A percentile compares a stretch with the other conserved stretches of the same genome.
These are phyloP conservation scores for Geopemphigus sp. DNA, from an alignment of 1,140 invertebrate species.

Conservation along the genomic window DNA sequence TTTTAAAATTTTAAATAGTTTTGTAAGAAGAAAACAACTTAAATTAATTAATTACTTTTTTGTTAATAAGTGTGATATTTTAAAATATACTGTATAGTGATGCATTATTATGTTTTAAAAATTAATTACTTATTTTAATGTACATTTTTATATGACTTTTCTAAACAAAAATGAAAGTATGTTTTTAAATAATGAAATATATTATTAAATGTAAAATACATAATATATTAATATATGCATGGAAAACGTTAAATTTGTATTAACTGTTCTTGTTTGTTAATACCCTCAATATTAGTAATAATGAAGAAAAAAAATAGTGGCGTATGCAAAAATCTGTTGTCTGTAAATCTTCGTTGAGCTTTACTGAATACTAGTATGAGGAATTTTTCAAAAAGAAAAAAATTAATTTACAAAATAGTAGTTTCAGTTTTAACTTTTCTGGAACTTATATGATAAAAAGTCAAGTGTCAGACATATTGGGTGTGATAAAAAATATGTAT, in stretches of 20 bases:
- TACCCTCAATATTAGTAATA: not conserved
- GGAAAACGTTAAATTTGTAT: not conserved
- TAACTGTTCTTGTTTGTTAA: not conserved
- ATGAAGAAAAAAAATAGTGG: not conserved
- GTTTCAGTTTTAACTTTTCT: too few relatives aligned
- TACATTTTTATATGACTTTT: slow-evolving; percentile 3
- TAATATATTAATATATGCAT: not conserved
- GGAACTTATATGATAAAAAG: not conserved
- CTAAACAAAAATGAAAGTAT: slow-evolving; percentile 7
- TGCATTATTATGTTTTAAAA: not conserved
- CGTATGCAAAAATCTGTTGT: slow-evolving; percentile 15
- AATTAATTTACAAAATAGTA: too few relatives aligned
- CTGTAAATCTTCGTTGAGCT: too few relatives aligned
- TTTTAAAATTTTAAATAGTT: slow-evolving; percentile 40
- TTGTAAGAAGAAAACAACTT: slow-evolving; percentile 42
- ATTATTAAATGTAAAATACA: slow-evolving; percentile 4
- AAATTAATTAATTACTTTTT: too few relatives aligned
- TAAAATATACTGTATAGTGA: not conserved
- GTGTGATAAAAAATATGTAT: too few relatives aligned
- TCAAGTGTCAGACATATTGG: not conserved
- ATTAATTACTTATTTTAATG: slow-evolving; percentile 12
- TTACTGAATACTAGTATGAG: too few relatives aligned
- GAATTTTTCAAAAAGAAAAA: too few relatives aligned
- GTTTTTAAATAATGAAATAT: not conserved
- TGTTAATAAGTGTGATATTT: slow-evolving; percentile 10